Evolutionary conservation across 1,140 invertebrate species (phyloP).

Genomic region (Aethina tumida): DNA sequence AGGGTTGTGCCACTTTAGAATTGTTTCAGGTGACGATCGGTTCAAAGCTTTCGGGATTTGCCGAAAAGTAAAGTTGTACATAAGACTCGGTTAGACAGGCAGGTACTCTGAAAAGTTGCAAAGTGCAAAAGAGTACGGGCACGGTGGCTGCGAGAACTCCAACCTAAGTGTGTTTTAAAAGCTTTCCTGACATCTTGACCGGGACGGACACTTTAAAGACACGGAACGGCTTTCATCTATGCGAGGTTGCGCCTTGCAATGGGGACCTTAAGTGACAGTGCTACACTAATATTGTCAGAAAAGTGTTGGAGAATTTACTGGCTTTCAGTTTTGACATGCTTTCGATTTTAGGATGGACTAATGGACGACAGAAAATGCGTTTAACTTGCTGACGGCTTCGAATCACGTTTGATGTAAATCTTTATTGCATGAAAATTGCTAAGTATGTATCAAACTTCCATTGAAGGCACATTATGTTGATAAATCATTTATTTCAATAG

Average conservation of each 20-base stretch:
- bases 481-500: too few species aligned
- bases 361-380: too few species aligned
- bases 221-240: slow-evolving; percentile 34
- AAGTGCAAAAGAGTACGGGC: slow-evolving; percentile 7
- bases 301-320: slow-evolving; percentile 21
- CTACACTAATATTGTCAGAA: slow-evolving; percentile 19
- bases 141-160: not conserved
- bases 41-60: slow-evolving; percentile 4
- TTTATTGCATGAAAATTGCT: too few species aligned
- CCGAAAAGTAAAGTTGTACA: not conserved
- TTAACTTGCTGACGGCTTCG: too few species aligned
- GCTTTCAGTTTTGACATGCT: slow-evolving; percentile 21
- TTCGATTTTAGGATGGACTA: slow-evolving; percentile 24
- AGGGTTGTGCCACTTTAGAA: not conserved
- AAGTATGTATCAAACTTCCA: too few species aligned
- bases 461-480: too few species aligned
- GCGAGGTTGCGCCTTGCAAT: slow-evolving; percentile 16
- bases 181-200: slow-evolving; percentile 38
- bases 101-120: slow-evolving; percentile 1
- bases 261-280: slow-evolving; percentile 26
- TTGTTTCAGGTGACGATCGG: not conserved
- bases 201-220: slow-evolving; percentile 34
- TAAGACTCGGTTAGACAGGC: not conserved
- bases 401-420: too few species aligned
- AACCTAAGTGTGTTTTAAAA: slow-evolving; percentile 35